phyloP scores from a whole-genome alignment of 2,888 invertebrate species.

The Thysanoteuthis rhombus region DNA sequence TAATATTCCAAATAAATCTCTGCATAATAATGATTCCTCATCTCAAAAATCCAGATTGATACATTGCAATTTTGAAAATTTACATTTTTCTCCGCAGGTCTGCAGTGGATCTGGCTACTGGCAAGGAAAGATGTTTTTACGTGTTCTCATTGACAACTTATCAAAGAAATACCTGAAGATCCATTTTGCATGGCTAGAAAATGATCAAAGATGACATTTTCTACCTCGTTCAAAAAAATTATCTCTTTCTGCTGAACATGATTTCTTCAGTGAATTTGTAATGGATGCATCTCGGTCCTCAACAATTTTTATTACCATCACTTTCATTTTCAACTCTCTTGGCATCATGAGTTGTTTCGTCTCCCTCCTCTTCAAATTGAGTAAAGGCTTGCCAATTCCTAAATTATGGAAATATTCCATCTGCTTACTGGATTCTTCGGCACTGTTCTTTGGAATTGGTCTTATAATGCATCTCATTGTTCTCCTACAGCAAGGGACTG shows the following conservation, averaged over 20 bases:
- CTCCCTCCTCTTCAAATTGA: conserved; percentile 46
- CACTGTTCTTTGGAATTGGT: conserved; percentile 46
- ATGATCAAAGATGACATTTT: neutral
- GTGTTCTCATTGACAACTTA: neutral
- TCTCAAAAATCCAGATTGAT: too few species aligned
- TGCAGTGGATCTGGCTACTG: neutral
- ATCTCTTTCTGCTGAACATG: neutral
- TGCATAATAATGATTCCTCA: too few species aligned
- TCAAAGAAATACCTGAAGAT: neutral
- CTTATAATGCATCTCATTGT: conserved; percentile 41
- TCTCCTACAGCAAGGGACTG: neutral
- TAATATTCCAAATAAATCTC: too few species aligned
- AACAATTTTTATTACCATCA: neutral
- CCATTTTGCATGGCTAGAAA: neutral
- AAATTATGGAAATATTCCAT: conserved; percentile 55
- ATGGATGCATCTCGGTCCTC: conserved; percentile 1
- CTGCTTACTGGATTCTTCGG: conserved; percentile 47
- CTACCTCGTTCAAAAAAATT: neutral
- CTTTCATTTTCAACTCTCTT: conserved; percentile 40
- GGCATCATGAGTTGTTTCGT: conserved; percentile 44
- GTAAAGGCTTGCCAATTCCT: conserved; percentile 48
- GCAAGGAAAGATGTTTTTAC: neutral
- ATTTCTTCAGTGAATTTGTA: neutral
- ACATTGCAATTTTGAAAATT: neutral
- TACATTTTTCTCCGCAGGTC: neutral